A percentile compares a stretch with the other conserved stretches of the same genome.
These are phyloP conservation scores for Pristiophorus japonicus DNA, from an alignment of 2,113 vertebrate genomes.

Conservation along the genomic window DNA sequence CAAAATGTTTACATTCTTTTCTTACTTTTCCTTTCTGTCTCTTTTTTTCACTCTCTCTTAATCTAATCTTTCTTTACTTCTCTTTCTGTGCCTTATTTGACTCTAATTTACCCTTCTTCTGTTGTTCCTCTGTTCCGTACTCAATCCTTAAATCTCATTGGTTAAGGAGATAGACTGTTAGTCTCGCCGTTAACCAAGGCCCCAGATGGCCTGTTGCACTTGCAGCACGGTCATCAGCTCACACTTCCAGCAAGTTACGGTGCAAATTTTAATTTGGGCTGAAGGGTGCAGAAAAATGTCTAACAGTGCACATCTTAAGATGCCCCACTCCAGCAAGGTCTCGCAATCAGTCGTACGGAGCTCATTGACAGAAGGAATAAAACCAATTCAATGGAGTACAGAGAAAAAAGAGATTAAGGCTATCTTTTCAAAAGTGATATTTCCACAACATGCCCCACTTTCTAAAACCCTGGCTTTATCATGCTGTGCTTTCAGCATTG, in stretches of 20 bases:
- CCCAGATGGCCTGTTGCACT: no score
- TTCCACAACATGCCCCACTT: background rate
- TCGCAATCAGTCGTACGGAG: background rate
- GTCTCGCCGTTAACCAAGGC: background rate
- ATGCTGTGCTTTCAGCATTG: background rate
- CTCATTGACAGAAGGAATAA: background rate
- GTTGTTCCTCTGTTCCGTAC: background rate
- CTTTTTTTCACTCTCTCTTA: background rate
- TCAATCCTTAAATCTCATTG: background rate
- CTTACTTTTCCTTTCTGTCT: background rate
- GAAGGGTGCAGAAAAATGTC: background rate
- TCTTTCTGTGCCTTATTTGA: background rate
- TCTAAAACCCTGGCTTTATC: background rate
- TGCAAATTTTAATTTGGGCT: background rate
- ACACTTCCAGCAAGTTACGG: background rate
- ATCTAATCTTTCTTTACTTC: background rate
- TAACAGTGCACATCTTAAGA: background rate
- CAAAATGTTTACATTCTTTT: no score
- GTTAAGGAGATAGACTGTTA: background rate
- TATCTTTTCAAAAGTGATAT: background rate
- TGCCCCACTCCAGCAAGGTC: background rate
- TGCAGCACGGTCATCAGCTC: background rate
- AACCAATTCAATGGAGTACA: background rate
- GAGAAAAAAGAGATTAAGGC: background rate
- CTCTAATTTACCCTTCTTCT: background rate